Percentiles rank a stretch among this genome's conserved stretches.
phyloP scores from a whole-genome alignment of 2,888 invertebrate genomes.

The Cryptophagus acutangulus region DNA sequence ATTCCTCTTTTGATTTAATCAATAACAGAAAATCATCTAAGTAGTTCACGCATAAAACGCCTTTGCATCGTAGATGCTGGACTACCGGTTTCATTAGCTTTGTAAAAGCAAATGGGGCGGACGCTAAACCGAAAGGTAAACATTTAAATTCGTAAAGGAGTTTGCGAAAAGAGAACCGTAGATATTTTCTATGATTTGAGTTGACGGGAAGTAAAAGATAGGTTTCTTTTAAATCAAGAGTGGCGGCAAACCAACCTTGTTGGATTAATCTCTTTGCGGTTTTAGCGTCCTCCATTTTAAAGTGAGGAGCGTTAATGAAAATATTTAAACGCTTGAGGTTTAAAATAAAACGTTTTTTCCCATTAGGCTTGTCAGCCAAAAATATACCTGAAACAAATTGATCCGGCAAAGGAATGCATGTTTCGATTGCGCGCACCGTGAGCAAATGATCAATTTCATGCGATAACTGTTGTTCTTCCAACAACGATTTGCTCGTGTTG shows the following conservation, averaged over 20 bases:
- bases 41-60: slow-evolving; percentile 20
- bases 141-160: slow-evolving; percentile 27
- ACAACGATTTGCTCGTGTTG: too few relatives aligned
- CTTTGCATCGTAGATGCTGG: slow-evolving; percentile 13
- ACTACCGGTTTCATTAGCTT: slow-evolving; percentile 28
- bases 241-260: slow-evolving; percentile 14
- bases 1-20: slow-evolving; percentile 12
- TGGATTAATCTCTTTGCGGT: slow-evolving; percentile 23
- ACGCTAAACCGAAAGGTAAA: slow-evolving; percentile 27
- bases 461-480: slow-evolving; percentile 7
- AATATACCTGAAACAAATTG: slow-evolving; percentile 26
- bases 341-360: slow-evolving; percentile 25
- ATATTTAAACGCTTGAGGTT: slow-evolving; percentile 26
- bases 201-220: slow-evolving; percentile 28
- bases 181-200: slow-evolving; percentile 22
- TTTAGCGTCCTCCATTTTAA: slow-evolving; percentile 30
- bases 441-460: too few relatives aligned
- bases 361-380: slow-evolving; percentile 23
- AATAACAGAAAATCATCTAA: slow-evolving; percentile 25
- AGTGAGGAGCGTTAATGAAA: slow-evolving; percentile 24
- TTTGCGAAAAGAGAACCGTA: slow-evolving; percentile 24
- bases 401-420: too few relatives aligned
- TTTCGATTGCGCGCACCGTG: too few relatives aligned
- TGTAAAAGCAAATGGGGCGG: slow-evolving; percentile 28
- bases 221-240: slow-evolving; percentile 23